Conservation (phyloP, 2,888 invertebrate genomes). For the Temnothorax unifasciatus region DNA sequence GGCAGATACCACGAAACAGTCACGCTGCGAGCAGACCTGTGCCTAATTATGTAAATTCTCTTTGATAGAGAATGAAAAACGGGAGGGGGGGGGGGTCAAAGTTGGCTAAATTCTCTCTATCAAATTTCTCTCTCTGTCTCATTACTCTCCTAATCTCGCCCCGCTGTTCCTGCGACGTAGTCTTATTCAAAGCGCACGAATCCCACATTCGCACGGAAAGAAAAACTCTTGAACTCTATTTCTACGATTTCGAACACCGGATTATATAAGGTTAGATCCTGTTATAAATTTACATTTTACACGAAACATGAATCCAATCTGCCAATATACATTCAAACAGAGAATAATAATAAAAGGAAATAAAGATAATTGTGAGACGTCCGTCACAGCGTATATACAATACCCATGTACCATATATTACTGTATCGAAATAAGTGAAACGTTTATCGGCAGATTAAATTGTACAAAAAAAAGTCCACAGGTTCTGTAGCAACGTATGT, state of each 20-base stretch:
- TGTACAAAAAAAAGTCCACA: constrained; percentile 61
- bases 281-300: constrained; percentile 53
- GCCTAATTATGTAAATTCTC: constrained; percentile 68
- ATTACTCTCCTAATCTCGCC: constrained; percentile 47
- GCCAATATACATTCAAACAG: constrained; percentile 30
- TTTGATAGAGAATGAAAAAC: constrained; percentile 59
- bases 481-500: constrained; percentile 22
- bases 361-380: constrained; percentile 29
- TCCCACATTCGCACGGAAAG: constrained; percentile 37
- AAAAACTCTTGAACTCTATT: constrained; percentile 43
- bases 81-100: constrained; percentile 30
- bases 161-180: constrained; percentile 48
- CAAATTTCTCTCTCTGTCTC: constrained; percentile 29
- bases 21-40: constrained; percentile 55
- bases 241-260: constrained; percentile 25
- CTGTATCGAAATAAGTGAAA: constrained; percentile 65
- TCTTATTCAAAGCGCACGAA: constrained; percentile 41
- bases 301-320: constrained; percentile 28
- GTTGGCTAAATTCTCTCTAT: constrained; percentile 55
- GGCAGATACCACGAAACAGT: constrained; percentile 54
- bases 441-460: constrained; percentile 59
- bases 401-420: constrained; percentile 77
- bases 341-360: constrained; percentile 19
- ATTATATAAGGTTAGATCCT: constrained; percentile 29
- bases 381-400: constrained; percentile 65